Evolutionary conservation across 1,140 invertebrate genomes (phyloP), one percentile per base, ranked within the genome.

Genomic region (Anadara kagoshimensis): DNA sequence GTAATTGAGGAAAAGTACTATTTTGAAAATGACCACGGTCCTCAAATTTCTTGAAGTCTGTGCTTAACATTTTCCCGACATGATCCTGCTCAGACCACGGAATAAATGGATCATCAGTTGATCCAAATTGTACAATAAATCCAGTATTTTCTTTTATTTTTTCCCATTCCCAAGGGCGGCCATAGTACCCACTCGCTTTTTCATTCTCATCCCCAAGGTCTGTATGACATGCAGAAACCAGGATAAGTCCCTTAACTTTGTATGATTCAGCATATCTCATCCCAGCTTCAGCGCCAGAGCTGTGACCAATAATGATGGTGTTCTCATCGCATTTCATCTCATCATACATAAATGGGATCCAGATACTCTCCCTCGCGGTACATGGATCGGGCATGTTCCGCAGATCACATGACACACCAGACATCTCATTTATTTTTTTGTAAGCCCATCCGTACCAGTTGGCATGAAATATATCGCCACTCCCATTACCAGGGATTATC

Each of bases 371-470:
- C 5, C 78, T 65, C 0, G 85, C 85, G 16, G 59, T 73, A 0
- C 82, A 45, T 5, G 86, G 86, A 73, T 88, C 85, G 10, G 86
- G 86, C 83, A 88, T 87, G 54, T 85, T 84, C 11, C 69, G 59
- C 11, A 88, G 66, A 22, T 72, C 58, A 59, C 80, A 78, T 11
- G 56, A 47, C 1, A 85, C 70, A 12, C 69, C 75, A 16, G 72
- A 18, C 24, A 78, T 14, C 49, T 63, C 20, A 20, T 81, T 64
- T 4, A 88, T 61, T 64, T 85, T 79, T 11, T 80, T 68, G 16
- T 82, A 54, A 5, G 82, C 64, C 85, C 85, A 88, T 14, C 83
- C 85, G 75, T 88, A 88, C 86, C 86, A 88, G 69, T 87, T 87
- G 12, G 78, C 78, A 45, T 62, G 56, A 22, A 68, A 76, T 0